Conservation (phyloP, 1,140 invertebrate genomes). For the Drosophila nasuta region DNA sequence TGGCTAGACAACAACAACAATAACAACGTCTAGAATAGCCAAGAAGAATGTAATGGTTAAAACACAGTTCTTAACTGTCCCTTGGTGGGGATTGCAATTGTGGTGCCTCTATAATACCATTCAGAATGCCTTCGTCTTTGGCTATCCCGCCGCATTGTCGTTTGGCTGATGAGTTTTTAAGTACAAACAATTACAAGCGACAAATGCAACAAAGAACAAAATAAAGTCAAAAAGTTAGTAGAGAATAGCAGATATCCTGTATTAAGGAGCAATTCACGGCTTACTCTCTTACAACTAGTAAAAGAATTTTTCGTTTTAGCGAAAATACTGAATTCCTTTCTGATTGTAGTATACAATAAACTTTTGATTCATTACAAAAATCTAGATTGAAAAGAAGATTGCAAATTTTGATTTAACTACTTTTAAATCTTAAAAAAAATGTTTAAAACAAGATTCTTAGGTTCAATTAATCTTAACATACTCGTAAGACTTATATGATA, state of each 20-base stretch:
- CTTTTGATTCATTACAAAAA: no score
- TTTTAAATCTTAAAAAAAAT: no score
- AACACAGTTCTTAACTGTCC: conserved; percentile 37
- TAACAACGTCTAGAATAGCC: no score
- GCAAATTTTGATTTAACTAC: no score
- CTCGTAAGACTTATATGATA: no score
- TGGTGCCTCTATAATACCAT: conserved; percentile 20
- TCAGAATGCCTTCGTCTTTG: conserved; percentile 17
- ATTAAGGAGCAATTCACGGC: not conserved
- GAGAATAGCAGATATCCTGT: not conserved
- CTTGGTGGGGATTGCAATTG: conserved; percentile 38
- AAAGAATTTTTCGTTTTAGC: not conserved
- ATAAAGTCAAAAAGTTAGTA: not conserved
- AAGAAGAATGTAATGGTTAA: conserved; percentile 26
- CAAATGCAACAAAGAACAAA: conserved; percentile 51
- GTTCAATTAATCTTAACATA: no score
- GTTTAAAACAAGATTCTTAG: no score
- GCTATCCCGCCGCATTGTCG: conserved; percentile 63
- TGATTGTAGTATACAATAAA: no score
- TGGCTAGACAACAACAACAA: conserved; percentile 21
- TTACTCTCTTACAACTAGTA: not conserved
- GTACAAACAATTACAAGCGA: conserved; percentile 78
- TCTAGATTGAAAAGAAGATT: no score
- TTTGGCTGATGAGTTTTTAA: conserved; percentile 83
- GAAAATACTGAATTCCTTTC: no score